Conservation (phyloP, 1,140 invertebrate genomes). For the Probaryconus sp. region DNA sequence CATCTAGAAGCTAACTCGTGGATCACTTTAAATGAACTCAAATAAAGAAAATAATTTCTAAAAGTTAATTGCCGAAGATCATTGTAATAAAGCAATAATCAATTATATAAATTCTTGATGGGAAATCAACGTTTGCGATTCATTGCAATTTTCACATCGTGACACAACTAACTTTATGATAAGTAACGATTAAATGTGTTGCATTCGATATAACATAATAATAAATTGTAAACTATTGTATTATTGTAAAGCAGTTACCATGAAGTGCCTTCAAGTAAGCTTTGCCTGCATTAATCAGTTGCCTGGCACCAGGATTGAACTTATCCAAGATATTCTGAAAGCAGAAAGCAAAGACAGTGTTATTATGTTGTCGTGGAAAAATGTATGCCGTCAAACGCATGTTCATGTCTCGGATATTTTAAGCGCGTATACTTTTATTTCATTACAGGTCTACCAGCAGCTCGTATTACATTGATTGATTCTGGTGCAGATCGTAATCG, state of each 20-base stretch:
- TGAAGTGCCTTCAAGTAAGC: constrained; percentile 94
- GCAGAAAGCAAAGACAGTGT: constrained; percentile 64
- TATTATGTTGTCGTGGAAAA: constrained; percentile 30
- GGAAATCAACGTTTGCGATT: too few species aligned
- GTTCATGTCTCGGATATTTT: constrained; percentile 27
- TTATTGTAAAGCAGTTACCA: constrained; percentile 85
- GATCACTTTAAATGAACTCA: too few species aligned
- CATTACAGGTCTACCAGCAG: constrained; percentile 28
- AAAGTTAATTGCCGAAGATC: too few species aligned
- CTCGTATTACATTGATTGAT: constrained; percentile 41
- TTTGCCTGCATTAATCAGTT: constrained; percentile 95
- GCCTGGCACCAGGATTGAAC: constrained; percentile 94
- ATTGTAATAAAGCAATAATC: too few species aligned
- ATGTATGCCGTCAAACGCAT: constrained; percentile 18
- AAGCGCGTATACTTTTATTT: constrained; percentile 31
- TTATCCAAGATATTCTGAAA: constrained; percentile 96
- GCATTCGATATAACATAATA: too few species aligned
- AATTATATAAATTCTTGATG: too few species aligned
- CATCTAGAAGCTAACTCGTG: too few species aligned
- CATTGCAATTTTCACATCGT: too few species aligned
- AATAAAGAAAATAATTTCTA: too few species aligned
- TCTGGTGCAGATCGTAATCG: constrained; percentile 57
- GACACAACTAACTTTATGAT: too few species aligned
- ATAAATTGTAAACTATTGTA: too few species aligned
- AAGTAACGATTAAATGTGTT: too few species aligned